These are phyloP conservation scores for Eonycteris spelaea DNA, from an alignment of 2,113 vertebrate species.

Conservation along the genomic window DNA sequence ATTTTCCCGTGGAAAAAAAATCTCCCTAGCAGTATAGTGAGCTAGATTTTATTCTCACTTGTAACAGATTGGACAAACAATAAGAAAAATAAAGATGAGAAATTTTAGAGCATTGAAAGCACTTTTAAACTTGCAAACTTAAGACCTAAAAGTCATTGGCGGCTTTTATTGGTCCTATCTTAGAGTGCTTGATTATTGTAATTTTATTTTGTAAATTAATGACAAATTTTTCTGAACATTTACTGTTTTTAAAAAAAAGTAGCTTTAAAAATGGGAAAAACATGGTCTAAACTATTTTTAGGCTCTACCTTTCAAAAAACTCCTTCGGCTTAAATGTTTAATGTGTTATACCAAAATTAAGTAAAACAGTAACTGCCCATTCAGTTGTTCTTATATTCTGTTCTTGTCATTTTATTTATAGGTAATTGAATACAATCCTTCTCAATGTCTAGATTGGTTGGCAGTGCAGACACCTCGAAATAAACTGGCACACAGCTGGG, in stretches of 20 bases:
- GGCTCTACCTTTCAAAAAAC: not conserved
- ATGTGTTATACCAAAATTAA: slow-evolving; percentile 17
- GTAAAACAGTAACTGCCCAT: slow-evolving; percentile 17
- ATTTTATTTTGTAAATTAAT: slow-evolving; percentile 39
- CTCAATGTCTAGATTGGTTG: slow-evolving; percentile 98
- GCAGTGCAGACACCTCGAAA: slow-evolving; percentile 98
- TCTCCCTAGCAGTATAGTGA: not conserved
- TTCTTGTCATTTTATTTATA: slow-evolving; percentile 68
- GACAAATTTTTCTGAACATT: slow-evolving; percentile 3
- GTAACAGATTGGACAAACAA: not conserved
- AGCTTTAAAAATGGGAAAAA: not conserved
- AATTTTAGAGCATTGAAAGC: slow-evolving; percentile 3
- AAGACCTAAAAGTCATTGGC: not conserved
- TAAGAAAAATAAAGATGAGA: slow-evolving; percentile 18
- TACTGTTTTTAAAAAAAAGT: not conserved
- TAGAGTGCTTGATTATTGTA: slow-evolving; percentile 36
- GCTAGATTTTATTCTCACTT: not conserved
- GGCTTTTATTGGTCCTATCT: not conserved
- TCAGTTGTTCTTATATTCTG: not conserved
- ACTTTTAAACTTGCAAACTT: slow-evolving; percentile 1
- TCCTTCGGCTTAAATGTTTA: not conserved
- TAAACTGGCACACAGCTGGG: slow-evolving; percentile 99
- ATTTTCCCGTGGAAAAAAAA: not conserved
- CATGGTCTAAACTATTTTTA: not conserved
- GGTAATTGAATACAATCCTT: slow-evolving; percentile 99